A percentile compares a stretch with the other conserved stretches of the same genome.
Evolutionary conservation across 2,888 invertebrate species (phyloP).

Genomic region (Tenthredo livida): DNA sequence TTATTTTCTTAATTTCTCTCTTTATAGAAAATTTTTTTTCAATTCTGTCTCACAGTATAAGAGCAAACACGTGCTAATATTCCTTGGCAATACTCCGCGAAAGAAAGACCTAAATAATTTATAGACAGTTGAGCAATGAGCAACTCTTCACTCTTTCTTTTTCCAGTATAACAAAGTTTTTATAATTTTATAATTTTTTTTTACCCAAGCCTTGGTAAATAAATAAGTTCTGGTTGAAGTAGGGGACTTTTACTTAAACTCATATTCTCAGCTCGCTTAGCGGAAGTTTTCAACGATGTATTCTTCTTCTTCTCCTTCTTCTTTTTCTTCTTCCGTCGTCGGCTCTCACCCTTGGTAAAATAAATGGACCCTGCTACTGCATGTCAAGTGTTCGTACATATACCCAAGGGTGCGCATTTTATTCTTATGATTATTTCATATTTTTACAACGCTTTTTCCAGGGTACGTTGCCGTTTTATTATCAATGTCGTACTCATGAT

Average conservation of each 20-base stretch:
- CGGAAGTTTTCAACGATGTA: conserved; percentile 1
- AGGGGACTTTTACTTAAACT: conserved; percentile 16
- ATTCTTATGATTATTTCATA: not conserved
- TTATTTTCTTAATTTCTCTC: not conserved
- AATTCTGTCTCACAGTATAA: not conserved
- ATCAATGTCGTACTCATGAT: not conserved
- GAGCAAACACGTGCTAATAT: not conserved
- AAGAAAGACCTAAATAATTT: too few relatives aligned
- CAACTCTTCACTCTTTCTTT: not conserved
- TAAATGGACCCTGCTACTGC: not conserved
- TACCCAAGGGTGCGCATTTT: conserved; percentile 3
- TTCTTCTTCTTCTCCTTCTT: not conserved
- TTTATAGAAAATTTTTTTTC: not conserved
- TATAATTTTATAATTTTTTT: not conserved
- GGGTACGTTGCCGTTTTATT: not conserved
- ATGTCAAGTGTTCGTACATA: conserved; percentile 8
- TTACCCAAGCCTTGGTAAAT: conserved; percentile 16
- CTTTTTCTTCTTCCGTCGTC: not conserved
- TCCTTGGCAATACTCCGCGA: not conserved
- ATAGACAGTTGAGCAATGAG: not conserved
- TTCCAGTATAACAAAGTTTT: not conserved
- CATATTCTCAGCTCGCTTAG: not conserved
- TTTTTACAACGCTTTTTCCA: not conserved
- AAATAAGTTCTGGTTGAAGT: conserved; percentile 4
- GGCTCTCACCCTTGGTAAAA: not conserved